Percentiles rank a stretch among this genome's conserved stretches.
phyloP scores from a whole-genome alignment of 2,797 vertebrate species.

The Cynodonichthys magdalenae region DNA sequence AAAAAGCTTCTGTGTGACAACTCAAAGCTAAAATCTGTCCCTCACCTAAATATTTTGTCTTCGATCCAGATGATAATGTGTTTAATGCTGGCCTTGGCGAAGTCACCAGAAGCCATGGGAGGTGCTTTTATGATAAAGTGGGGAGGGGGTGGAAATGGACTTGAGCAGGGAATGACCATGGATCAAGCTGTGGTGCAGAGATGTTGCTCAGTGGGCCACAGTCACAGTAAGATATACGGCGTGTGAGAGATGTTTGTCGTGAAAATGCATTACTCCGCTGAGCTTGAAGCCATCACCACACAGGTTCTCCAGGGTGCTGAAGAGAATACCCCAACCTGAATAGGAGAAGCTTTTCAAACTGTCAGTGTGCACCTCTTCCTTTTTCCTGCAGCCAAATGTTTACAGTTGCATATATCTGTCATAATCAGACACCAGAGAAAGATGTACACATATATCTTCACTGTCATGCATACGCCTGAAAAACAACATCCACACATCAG shows the following conservation, averaged over 20 bases:
- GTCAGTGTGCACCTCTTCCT: constrained; percentile 39
- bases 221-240: constrained; percentile 59
- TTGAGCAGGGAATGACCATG: constrained; percentile 44
- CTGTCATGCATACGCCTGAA: constrained; percentile 23
- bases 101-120: constrained; percentile 54
- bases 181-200: constrained; percentile 57
- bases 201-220: constrained; percentile 63
- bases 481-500: constrained; percentile 14
- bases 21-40: constrained; percentile 27
- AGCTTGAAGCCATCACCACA: constrained; percentile 25
- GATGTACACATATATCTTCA: constrained; percentile 13
- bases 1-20: constrained; percentile 10
- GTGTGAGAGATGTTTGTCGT: constrained; percentile 67
- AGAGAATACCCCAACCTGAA: constrained; percentile 38
- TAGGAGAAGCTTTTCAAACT: constrained; percentile 44
- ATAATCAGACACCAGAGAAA: constrained; percentile 26
- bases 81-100: constrained; percentile 50
- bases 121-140: constrained; percentile 24
- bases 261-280: constrained; percentile 61
- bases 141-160: constrained; percentile 1
- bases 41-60: constrained; percentile 12
- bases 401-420: constrained; percentile 19
- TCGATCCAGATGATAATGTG: constrained; percentile 42
- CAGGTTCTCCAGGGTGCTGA: constrained; percentile 31
- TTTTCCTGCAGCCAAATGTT: constrained; percentile 26